Evolutionary conservation across 2,113 vertebrate genomes (phyloP).

Genomic region (Paratilapia polleni): DNA sequence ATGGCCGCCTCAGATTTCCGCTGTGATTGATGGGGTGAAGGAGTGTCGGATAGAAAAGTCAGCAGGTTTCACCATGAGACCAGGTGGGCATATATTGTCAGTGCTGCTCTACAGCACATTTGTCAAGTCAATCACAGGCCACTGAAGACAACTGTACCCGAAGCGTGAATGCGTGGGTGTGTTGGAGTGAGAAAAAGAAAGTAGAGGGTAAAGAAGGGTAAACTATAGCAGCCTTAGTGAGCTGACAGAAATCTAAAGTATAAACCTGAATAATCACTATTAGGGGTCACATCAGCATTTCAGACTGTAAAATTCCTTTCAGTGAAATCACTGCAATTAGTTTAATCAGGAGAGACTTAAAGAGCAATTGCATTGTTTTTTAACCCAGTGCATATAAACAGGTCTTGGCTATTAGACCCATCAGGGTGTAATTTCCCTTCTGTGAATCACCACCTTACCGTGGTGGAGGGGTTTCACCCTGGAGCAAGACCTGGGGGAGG

Average conservation of each 20-base stretch:
- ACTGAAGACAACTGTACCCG: conserved; percentile 16
- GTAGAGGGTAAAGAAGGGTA: neutral
- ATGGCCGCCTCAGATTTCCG: conserved; percentile 7
- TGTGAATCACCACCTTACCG: neutral
- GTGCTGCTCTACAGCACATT: conserved; percentile 52
- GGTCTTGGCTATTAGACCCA: neutral
- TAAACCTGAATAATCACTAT: neutral
- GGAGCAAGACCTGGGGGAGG: too few relatives aligned
- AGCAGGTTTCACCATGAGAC: conserved; percentile 45
- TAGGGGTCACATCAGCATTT: neutral
- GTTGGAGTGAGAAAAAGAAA: neutral
- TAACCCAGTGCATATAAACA: neutral
- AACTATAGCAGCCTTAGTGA: neutral
- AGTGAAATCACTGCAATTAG: neutral
- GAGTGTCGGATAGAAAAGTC: conserved; percentile 17
- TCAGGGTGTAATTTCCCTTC: neutral
- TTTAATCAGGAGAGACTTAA: neutral
- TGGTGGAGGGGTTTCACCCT: too few relatives aligned
- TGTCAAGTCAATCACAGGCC: conserved; percentile 60
- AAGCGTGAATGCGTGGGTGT: neutral
- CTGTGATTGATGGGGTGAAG: conserved; percentile 45
- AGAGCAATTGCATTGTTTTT: neutral
- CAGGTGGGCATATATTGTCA: conserved; percentile 51
- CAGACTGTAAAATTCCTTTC: neutral
- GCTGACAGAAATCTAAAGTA: neutral